Base-by-base conservation (phyloP, 2,888 invertebrate genomes). In the Drosophila infuscata region DNA sequence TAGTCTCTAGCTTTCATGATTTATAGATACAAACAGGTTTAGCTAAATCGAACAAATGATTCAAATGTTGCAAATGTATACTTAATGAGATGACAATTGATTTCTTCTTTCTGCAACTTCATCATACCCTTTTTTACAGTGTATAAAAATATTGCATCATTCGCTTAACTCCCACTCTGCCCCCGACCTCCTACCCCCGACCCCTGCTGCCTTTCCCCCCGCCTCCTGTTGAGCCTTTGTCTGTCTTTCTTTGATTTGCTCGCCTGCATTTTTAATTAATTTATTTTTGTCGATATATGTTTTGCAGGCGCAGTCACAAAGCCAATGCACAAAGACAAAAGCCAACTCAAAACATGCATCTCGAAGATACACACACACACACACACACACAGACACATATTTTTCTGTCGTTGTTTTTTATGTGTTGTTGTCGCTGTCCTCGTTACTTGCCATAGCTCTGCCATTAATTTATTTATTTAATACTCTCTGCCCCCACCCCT, bases 381-480 rank as follows among this genome's bases (percentile, higher is more conserved):
- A 57, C 48, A 54, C 43, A 38, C 51, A 53, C 48, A 38, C 29
- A 29, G 51, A 46, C 15, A 17, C 32, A 66, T 82, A 56, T 74
- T 65, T 72, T 75, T 65, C 61, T 67, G 64, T 53, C 48, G 56
- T 56, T 51, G 20, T 49, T 61, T 67, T 69, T 67, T 60, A 54
- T 70, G 56, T 46, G 63, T 9, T 49, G 46, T 25, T 60, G 65
- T 52, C 63, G 62, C 61, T 68, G 70, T 79, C 68, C 75, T 85
- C 79, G 74, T 67, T 79, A 70, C 79, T 57, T 69, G 66, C 66
- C 60, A 53, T 58, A 62, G 63, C 81, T 61, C 70, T 70, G 82
- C 75, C 89, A 88, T 88, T 85, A 83, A 88, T 87, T 90, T 90
- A 90, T 87, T 85, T 87, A 87, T 90, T 90, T 87, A 89, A 87